A percentile compares a stretch with the other conserved stretches of the same genome.
Conservation (phyloP, 2,888 invertebrate genomes). For the Microctonus hyperodae region DNA sequence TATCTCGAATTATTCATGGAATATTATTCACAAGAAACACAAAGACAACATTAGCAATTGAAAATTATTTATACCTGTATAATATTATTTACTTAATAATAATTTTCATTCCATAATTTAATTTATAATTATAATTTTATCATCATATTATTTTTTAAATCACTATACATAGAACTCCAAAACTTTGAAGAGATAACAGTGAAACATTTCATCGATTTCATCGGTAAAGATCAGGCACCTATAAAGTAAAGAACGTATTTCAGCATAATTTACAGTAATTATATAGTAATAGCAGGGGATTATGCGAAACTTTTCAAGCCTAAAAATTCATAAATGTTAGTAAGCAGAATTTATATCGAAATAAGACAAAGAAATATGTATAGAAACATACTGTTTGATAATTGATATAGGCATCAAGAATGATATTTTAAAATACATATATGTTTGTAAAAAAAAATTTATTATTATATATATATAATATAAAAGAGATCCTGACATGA, state of each 20-base stretch:
- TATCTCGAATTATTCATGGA: too few relatives aligned
- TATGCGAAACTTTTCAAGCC: constrained; percentile 36
- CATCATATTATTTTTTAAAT: too few relatives aligned
- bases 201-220: constrained; percentile 49
- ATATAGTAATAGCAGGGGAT: constrained; percentile 42
- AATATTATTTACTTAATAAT: too few relatives aligned
- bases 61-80: too few relatives aligned
- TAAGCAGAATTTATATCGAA: background rate
- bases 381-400: background rate
- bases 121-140: too few relatives aligned
- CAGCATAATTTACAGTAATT: constrained; percentile 48
- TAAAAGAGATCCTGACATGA: constrained; percentile 45
- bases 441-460: background rate
- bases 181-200: too few relatives aligned
- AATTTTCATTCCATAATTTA: too few relatives aligned
- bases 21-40: too few relatives aligned
- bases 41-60: too few relatives aligned
- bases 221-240: constrained; percentile 48
- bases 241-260: constrained; percentile 36
- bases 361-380: too few relatives aligned
- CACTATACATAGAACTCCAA: too few relatives aligned
- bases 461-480: constrained; percentile 28
- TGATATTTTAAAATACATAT: background rate
- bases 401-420: background rate
- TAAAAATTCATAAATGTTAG: constrained; percentile 31